These are phyloP conservation scores for Nanger granti DNA, from an alignment of 2,113 vertebrate species.

Conservation along the genomic window DNA sequence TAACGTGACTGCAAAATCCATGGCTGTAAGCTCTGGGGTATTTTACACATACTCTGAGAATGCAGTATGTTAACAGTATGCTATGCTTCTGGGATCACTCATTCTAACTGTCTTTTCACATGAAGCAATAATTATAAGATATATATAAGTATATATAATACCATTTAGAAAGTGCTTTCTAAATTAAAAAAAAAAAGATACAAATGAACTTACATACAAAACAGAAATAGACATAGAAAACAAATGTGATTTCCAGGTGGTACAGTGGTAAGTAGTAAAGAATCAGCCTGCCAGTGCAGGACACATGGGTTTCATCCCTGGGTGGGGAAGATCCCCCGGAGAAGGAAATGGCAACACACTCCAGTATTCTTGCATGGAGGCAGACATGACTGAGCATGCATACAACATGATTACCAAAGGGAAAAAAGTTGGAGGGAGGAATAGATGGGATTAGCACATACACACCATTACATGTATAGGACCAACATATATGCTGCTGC, in stretches of 20 bases:
- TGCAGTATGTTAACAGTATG: not conserved
- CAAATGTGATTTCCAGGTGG: not conserved
- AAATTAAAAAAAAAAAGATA: not conserved
- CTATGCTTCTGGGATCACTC: not conserved
- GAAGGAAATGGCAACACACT: not conserved
- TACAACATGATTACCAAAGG: not conserved
- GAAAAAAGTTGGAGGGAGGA: not conserved
- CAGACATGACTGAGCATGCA: not conserved
- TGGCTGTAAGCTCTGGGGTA: not conserved
- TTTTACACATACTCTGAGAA: not conserved
- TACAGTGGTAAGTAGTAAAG: not conserved
- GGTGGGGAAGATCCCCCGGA: not conserved
- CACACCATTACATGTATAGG: not conserved
- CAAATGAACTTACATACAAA: not conserved
- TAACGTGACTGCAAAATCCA: not conserved
- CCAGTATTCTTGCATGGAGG: not conserved
- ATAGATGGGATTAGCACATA: not conserved
- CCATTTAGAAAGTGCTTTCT: not conserved
- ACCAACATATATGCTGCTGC: not conserved
- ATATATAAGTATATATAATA: not conserved
- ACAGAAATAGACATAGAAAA: not conserved
- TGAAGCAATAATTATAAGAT: not conserved
- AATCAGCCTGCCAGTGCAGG: not conserved
- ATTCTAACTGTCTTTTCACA: not conserved
- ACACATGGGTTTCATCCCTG: accelerated